Evolutionary conservation across 2,113 vertebrate species (phyloP).

Genomic region (Candoia aspera): DNA sequence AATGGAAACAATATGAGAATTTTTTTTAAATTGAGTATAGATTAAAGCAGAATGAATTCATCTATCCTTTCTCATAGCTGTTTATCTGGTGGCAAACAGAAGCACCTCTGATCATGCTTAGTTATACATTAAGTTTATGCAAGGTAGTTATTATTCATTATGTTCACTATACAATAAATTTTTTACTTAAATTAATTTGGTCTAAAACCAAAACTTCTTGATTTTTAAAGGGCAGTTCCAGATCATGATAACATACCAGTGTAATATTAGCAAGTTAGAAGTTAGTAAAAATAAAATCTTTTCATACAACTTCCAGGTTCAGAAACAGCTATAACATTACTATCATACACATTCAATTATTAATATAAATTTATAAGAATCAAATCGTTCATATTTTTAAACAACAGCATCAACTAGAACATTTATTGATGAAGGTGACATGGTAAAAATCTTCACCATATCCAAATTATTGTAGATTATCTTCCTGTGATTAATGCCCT

Average conservation of each 20-base stretch:
- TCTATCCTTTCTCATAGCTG: too few relatives aligned
- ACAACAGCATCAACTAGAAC: not conserved
- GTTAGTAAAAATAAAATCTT: not conserved
- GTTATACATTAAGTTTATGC: too few relatives aligned
- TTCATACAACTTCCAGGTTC: not conserved
- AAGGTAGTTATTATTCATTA: too few relatives aligned
- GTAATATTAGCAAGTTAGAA: not conserved
- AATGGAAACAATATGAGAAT: too few relatives aligned
- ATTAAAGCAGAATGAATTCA: too few relatives aligned
- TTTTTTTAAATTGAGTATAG: too few relatives aligned
- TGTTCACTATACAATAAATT: too few relatives aligned
- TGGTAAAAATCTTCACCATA: not conserved
- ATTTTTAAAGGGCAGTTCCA: not conserved
- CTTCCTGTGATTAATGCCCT: not conserved
- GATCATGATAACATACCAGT: not conserved
- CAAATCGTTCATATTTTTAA: not conserved
- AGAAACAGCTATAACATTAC: not conserved
- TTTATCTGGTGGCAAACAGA: too few relatives aligned
- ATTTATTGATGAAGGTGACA: not conserved
- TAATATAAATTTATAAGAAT: not conserved
- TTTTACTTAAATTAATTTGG: too few relatives aligned
- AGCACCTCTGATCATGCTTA: too few relatives aligned
- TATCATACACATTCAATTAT: not conserved
- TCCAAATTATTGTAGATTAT: not conserved
- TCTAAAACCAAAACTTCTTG: too few relatives aligned